Base-by-base conservation (phyloP, 1,140 invertebrate genomes). In the Sitodiplosis mosellana region DNA sequence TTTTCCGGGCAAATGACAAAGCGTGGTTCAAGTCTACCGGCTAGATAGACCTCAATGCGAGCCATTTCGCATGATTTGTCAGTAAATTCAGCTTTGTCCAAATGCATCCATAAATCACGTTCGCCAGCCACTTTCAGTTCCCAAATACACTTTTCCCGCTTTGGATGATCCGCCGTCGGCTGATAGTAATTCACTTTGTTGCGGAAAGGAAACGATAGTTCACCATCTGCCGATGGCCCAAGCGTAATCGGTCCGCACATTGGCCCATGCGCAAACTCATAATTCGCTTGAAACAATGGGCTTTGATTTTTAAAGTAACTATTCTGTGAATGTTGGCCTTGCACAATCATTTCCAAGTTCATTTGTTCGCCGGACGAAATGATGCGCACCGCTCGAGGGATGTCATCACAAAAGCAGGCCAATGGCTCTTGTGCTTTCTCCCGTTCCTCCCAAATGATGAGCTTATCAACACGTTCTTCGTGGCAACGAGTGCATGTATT, bases 211-310 rank as follows among this genome's bases (percentile, higher is more conserved):
- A 87, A 88, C 46, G 83, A 77, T 12, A 87, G 78, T 59, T 87
- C 84, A 0, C 84, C 86, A 54, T 89, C 84, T 2, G 81, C 76
- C 2, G 76, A 73, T 0, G 86, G 78, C 12, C 78, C 74, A 33
- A 89, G 60, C 2, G 83, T 72, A 0, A 86, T 75, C 2, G 84
- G 83, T 0, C 87, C 87, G 58, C 87, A 91, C 1, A 89, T 66
- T 1, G 86, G 86, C 15, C 83, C 83, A 52, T 91, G 87, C 6
- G 87, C 80, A 58, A 90, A 90, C 59, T 88, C 83, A 57, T 86
- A 91, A 7, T 70, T 75, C 0, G 85, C 86, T 62, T 87, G 77
- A 57, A 90, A 90, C 1, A 91, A 69, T 0, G 86, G 79, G 27
- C 73, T 70, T 7, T 77, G 71, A 52, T 86, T 81, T 60, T 91